Conservation (phyloP, 2,888 invertebrate species). For the Therioaphis trifolii region DNA sequence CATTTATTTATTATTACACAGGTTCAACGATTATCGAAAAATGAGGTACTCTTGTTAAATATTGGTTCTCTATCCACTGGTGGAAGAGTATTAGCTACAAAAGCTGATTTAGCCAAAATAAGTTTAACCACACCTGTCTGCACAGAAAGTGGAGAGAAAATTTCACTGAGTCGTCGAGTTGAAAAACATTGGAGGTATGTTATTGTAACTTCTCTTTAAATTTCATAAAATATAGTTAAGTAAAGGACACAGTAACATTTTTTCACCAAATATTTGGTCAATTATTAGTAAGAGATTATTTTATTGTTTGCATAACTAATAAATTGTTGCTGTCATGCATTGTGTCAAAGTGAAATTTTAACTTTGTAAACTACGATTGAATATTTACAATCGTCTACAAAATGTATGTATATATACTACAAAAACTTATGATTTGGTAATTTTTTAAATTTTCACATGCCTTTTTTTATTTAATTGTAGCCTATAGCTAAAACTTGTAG, state of each 20-base stretch:
- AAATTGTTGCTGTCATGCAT: too few species aligned
- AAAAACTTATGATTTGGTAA: too few species aligned
- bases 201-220: constrained; percentile 31
- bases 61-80: constrained; percentile 99
- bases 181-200: constrained; percentile 98
- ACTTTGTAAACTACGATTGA: too few species aligned
- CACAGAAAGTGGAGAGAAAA: constrained; percentile 98
- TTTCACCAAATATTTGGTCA: not conserved
- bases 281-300: not conserved
- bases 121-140: constrained; percentile 97
- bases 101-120: constrained; percentile 97
- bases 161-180: constrained; percentile 97
- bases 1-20: constrained; percentile 68
- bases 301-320: too few species aligned
- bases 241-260: not conserved
- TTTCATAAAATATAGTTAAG: not conserved
- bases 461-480: too few species aligned
- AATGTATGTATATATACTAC: too few species aligned
- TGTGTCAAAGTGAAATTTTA: too few species aligned
- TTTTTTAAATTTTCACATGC: too few species aligned
- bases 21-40: constrained; percentile 76
- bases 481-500: too few species aligned
- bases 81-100: constrained; percentile 93
- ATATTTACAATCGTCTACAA: too few species aligned
- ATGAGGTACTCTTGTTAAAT: constrained; percentile 89